phyloP scores from a whole-genome alignment of 1,140 invertebrate species.

The Trichoplusia ni region DNA sequence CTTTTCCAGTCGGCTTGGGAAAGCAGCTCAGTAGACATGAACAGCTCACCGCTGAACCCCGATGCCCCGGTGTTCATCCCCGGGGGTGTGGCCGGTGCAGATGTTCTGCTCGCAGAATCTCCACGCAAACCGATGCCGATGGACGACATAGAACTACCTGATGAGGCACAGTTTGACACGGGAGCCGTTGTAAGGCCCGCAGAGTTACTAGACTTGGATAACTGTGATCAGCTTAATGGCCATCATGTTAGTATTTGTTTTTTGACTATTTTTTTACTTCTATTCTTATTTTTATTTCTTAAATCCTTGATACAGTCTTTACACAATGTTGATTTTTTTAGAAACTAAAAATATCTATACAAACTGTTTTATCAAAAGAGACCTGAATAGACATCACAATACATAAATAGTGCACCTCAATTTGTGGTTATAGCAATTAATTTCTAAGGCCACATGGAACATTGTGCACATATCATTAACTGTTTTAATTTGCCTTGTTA shows the following conservation, averaged over 20 bases:
- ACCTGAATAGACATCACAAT: no score
- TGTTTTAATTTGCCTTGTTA: no score
- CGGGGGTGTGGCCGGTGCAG: slow-evolving; percentile 77
- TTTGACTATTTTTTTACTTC: background rate
- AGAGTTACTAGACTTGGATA: slow-evolving; percentile 81
- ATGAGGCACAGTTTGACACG: slow-evolving; percentile 83
- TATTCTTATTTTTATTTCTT: background rate
- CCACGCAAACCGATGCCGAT: slow-evolving; percentile 83
- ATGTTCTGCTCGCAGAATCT: slow-evolving; percentile 84
- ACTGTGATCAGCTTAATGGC: slow-evolving; percentile 80
- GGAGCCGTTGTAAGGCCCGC: slow-evolving; percentile 83
- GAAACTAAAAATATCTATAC: no score
- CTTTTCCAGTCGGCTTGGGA: slow-evolving; percentile 74
- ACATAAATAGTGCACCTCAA: no score
- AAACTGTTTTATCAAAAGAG: no score
- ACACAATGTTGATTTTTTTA: no score
- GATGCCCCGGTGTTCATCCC: slow-evolving; percentile 88
- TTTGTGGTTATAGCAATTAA: no score
- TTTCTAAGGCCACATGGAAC: no score
- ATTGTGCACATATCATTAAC: no score
- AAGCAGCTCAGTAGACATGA: slow-evolving; percentile 83
- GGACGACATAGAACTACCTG: slow-evolving; percentile 85
- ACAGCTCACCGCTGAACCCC: slow-evolving; percentile 88
- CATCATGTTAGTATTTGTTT: slow-evolving; percentile 69
- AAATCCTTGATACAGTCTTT: no score